Evolutionary conservation across 2,797 vertebrate genomes (phyloP).

Genomic region (Morus bassanus): DNA sequence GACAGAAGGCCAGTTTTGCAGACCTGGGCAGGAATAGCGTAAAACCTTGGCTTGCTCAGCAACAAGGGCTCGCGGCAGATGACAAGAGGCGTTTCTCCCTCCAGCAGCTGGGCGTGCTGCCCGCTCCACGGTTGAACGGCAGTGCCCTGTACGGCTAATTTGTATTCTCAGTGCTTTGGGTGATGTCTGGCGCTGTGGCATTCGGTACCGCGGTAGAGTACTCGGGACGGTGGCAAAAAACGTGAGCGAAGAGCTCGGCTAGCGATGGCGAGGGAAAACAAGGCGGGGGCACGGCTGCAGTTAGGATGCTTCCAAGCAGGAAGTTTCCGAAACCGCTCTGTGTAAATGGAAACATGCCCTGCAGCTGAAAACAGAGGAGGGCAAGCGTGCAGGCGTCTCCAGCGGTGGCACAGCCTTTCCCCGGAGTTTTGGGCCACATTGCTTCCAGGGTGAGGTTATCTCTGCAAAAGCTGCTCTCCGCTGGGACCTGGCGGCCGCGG

Average conservation of each 20-base stretch:
- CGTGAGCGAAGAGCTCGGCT: not conserved
- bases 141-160: not conserved
- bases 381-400: not conserved
- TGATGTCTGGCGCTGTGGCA: not conserved
- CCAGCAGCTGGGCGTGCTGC: not conserved
- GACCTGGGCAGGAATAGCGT: not conserved
- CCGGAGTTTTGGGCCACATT: not conserved
- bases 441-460: not conserved
- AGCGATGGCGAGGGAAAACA: not conserved
- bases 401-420: not conserved
- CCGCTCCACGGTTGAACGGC: not conserved
- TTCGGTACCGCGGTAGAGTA: not conserved
- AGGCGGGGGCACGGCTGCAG: not conserved
- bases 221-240: not conserved
- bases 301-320: conserved; percentile 34
- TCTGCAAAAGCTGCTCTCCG: not conserved
- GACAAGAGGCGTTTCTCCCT: not conserved
- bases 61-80: not conserved
- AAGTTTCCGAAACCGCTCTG: not conserved
- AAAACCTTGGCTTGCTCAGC: not conserved
- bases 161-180: not conserved
- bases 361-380: not conserved
- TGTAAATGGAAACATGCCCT: not conserved
- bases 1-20: not conserved
- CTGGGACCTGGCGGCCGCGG: not conserved